A percentile compares a stretch with the other conserved stretches of the same genome.
Evolutionary conservation across 2,113 vertebrate genomes (phyloP).

Genomic region (Anarrhichthys ocellatus): DNA sequence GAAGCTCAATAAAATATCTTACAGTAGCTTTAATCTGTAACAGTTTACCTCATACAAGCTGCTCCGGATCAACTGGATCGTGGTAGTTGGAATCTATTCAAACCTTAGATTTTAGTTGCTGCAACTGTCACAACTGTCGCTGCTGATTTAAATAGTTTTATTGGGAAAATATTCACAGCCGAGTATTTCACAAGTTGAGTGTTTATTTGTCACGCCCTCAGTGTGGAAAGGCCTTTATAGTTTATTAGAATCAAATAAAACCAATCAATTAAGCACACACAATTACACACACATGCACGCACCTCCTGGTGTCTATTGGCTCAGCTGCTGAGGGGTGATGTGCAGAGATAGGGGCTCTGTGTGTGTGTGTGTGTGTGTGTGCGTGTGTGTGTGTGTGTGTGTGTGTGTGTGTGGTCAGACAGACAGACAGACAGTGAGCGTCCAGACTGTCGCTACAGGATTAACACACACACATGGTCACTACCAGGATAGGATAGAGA

Average conservation of each 20-base stretch:
- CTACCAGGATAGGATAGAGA: not conserved
- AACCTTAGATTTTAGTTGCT: too few relatives aligned
- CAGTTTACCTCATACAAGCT: too few relatives aligned
- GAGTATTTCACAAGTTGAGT: not conserved
- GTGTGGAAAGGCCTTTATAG: not conserved
- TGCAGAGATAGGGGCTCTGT: too few relatives aligned
- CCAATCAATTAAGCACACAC: not conserved
- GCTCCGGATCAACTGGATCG: too few relatives aligned
- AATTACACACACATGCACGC: conserved; percentile 1
- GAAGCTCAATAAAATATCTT: too few relatives aligned
- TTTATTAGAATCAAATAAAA: not conserved
- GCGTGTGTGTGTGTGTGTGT: conserved; percentile 31
- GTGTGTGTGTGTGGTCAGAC: conserved; percentile 26
- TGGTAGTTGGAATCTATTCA: too few relatives aligned
- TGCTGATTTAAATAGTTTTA: too few relatives aligned
- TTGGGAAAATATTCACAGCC: too few relatives aligned
- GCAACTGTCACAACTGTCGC: too few relatives aligned
- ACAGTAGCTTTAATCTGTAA: too few relatives aligned
- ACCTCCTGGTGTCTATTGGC: conserved; percentile 34
- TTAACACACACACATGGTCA: conserved; percentile 26
- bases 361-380: conserved; percentile 9
- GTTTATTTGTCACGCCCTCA: not conserved
- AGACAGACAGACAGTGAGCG: conserved; percentile 56
- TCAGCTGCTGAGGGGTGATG: conserved; percentile 53
- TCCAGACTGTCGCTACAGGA: conserved; percentile 63